Evolutionary conservation across 2,113 vertebrate species (phyloP).

Genomic region (Crypturellus undulatus): DNA sequence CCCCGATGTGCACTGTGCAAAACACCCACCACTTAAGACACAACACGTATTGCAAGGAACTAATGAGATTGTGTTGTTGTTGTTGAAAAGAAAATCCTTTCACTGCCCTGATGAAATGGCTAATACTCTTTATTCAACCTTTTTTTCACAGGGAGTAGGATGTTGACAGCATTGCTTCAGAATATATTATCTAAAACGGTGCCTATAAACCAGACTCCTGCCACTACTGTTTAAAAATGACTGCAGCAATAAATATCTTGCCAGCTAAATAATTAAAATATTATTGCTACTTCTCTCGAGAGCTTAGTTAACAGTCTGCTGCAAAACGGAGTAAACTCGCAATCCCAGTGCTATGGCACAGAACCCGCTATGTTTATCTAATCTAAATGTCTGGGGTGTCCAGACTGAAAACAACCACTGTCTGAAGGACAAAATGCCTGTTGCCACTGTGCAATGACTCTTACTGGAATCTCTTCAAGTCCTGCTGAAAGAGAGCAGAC

Average conservation of each 20-base stretch:
- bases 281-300: background rate
- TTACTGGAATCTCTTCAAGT: background rate
- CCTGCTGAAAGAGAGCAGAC: constrained; percentile 14
- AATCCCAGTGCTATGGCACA: background rate
- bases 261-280: background rate
- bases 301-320: constrained; percentile 24
- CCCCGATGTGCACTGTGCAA: background rate
- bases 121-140: constrained; percentile 23
- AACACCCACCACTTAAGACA: background rate
- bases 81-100: background rate
- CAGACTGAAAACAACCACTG: background rate
- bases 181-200: background rate
- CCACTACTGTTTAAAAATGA: background rate
- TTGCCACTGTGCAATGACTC: background rate
- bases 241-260: constrained; percentile 7
- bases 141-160: background rate
- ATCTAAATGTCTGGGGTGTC: background rate
- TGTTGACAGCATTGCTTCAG: constrained; percentile 18
- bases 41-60: background rate
- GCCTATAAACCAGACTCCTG: background rate
- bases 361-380: background rate
- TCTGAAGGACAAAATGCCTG: background rate
- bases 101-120: background rate
- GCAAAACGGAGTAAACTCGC: background rate
- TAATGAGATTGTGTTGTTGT: background rate